phyloP scores from a whole-genome alignment of 2,797 vertebrate genomes.

The Chloroceryle amazona region DNA sequence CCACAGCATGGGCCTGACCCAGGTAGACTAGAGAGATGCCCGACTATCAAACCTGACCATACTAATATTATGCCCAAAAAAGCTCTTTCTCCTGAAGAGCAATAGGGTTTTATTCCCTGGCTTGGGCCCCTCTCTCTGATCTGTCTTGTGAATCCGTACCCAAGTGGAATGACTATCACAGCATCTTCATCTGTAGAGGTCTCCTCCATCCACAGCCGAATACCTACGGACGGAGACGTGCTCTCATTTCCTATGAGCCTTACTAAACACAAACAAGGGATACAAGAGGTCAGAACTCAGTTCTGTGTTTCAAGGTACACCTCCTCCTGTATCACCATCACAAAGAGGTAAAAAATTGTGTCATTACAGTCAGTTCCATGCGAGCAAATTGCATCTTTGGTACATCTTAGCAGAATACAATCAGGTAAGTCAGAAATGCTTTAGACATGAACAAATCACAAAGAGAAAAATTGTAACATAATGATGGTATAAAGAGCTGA shows the following conservation, averaged over 20 bases:
- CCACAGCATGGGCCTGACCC: background rate
- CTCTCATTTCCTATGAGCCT: background rate
- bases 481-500: background rate
- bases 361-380: background rate
- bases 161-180: background rate
- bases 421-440: background rate
- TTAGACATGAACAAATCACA: background rate
- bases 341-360: background rate
- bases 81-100: background rate
- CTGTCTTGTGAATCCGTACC: background rate
- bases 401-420: background rate
- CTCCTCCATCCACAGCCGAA: background rate
- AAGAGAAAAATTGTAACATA: background rate
- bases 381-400: fast-evolving
- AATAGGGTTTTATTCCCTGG: background rate
- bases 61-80: background rate
- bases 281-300: background rate
- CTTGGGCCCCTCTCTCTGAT: background rate
- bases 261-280: background rate
- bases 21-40: background rate
- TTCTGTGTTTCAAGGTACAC: background rate
- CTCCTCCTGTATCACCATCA: background rate
- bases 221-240: background rate
- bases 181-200: background rate
- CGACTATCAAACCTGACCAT: background rate